Conservation (phyloP, 2,797 vertebrate species). For the Molothrus ater region DNA sequence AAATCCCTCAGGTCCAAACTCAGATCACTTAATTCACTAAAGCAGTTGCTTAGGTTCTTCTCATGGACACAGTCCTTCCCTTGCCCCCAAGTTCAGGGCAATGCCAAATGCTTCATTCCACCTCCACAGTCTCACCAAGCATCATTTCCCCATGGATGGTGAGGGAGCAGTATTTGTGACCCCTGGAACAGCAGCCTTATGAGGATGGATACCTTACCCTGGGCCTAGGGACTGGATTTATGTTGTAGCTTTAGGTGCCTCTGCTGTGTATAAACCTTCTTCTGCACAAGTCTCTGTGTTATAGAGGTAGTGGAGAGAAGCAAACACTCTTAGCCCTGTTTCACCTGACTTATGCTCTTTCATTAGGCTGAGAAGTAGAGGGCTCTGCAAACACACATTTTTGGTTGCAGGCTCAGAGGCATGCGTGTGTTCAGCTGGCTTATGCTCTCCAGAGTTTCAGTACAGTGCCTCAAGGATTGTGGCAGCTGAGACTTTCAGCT, state of each 20-base stretch:
- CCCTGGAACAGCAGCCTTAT: not conserved
- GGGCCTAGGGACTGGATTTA: not conserved
- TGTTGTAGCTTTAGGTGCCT: not conserved
- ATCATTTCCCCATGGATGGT: not conserved
- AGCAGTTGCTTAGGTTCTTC: not conserved
- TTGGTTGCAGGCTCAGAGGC: not conserved
- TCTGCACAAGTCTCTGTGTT: fast-evolving
- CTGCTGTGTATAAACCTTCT: not conserved
- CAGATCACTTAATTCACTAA: not conserved
- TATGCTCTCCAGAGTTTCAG: not conserved
- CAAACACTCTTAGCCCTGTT: not conserved
- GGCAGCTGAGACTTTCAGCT: not conserved
- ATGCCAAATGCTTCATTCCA: not conserved
- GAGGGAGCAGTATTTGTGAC: not conserved
- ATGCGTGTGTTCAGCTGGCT: fast-evolving
- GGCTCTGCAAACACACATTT: not conserved
- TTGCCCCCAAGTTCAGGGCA: not conserved
- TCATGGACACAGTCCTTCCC: not conserved
- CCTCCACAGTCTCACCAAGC: not conserved
- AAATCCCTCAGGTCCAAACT: not conserved
- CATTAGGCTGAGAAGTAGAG: not conserved
- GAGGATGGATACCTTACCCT: not conserved
- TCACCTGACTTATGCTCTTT: not conserved
- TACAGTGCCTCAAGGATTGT: not conserved
- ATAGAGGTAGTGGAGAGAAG: not conserved